phyloP scores from a whole-genome alignment of 2,113 vertebrate species.

The Aphyosemion australe region DNA sequence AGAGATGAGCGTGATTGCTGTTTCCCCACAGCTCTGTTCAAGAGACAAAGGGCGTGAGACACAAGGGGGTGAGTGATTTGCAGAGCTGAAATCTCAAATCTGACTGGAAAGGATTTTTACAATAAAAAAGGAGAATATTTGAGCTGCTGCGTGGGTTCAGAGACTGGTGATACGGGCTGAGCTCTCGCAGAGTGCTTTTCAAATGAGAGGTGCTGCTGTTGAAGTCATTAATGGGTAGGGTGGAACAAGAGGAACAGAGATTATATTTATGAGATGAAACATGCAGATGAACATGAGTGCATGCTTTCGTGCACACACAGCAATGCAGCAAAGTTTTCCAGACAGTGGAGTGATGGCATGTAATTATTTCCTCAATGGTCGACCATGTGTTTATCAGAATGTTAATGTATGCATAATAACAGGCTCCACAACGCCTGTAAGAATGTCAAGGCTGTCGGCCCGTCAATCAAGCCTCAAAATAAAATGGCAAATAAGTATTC shows the following conservation, averaged over 20 bases:
- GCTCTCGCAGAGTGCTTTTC: slow-evolving; percentile 33
- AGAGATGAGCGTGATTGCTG: slow-evolving; percentile 10
- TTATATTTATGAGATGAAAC: slow-evolving; percentile 63
- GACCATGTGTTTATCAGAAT: slow-evolving; percentile 98
- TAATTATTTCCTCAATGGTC: slow-evolving; percentile 95
- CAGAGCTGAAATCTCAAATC: slow-evolving; percentile 8
- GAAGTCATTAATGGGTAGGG: slow-evolving; percentile 54
- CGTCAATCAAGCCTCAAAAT: slow-evolving; percentile 93
- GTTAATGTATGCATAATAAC: slow-evolving; percentile 99
- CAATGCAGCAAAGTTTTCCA: slow-evolving; percentile 71
- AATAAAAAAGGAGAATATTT: slow-evolving; percentile 5
- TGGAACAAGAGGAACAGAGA: slow-evolving; percentile 55
- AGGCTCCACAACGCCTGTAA: slow-evolving; percentile 86
- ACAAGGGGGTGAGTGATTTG: slow-evolving; percentile 8
- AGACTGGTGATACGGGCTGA: slow-evolving; percentile 4
- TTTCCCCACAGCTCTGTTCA: slow-evolving; percentile 11
- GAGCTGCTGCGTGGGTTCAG: slow-evolving; percentile 23
- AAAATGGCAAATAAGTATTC: slow-evolving; percentile 90
- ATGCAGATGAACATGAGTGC: slow-evolving; percentile 36
- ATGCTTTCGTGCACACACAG: slow-evolving; percentile 37
- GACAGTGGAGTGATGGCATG: slow-evolving; percentile 89
- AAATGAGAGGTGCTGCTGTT: slow-evolving; percentile 46
- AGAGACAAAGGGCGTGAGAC: slow-evolving; percentile 24
- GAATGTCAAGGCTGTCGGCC: slow-evolving; percentile 91
- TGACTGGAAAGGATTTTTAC: slow-evolving; percentile 15